Percentiles rank a stretch among this genome's conserved stretches.
Evolutionary conservation across 1,140 invertebrate genomes (phyloP).

Genomic region (Amphibalanus amphitrite): DNA sequence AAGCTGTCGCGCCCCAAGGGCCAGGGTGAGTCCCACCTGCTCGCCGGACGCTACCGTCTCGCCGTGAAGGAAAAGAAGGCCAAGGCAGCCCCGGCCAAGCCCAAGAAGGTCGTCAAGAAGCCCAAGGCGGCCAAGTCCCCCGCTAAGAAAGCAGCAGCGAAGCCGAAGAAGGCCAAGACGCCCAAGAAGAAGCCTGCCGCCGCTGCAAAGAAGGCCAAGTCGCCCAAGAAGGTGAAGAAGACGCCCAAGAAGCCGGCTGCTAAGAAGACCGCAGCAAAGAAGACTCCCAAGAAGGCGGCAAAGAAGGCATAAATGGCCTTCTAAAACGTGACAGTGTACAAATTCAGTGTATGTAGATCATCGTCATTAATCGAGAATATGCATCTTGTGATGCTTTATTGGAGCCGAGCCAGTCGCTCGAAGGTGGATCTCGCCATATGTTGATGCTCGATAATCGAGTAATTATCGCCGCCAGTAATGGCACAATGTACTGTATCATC

Average conservation of each 20-base stretch:
- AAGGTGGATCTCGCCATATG: too few relatives aligned
- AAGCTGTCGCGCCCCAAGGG: slow-evolving; percentile 10
- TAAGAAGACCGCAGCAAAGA: neutral
- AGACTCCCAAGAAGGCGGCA: neutral
- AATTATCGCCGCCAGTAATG: too few relatives aligned
- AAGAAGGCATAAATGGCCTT: neutral
- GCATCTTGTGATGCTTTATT: neutral
- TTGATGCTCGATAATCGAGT: too few relatives aligned
- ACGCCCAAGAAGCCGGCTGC: neutral
- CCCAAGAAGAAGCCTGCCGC: neutral
- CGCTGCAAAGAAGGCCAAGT: neutral
- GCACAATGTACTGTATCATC: too few relatives aligned
- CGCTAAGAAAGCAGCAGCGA: neutral
- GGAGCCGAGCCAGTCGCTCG: too few relatives aligned
- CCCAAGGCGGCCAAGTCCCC: neutral
- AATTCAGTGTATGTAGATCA: neutral
- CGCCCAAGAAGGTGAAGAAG: neutral
- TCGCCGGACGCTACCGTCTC: slow-evolving; percentile 8
- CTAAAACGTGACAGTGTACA: neutral
- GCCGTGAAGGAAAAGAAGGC: neutral
- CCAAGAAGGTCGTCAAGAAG: neutral
- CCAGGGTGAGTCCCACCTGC: slow-evolving; percentile 5
- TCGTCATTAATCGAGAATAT: neutral
- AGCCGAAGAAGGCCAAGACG: neutral
- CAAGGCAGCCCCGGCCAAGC: neutral